These are phyloP conservation scores for Pantherophis vulpinus DNA, from an alignment of 2,797 vertebrate genomes.

Conservation along the genomic window DNA sequence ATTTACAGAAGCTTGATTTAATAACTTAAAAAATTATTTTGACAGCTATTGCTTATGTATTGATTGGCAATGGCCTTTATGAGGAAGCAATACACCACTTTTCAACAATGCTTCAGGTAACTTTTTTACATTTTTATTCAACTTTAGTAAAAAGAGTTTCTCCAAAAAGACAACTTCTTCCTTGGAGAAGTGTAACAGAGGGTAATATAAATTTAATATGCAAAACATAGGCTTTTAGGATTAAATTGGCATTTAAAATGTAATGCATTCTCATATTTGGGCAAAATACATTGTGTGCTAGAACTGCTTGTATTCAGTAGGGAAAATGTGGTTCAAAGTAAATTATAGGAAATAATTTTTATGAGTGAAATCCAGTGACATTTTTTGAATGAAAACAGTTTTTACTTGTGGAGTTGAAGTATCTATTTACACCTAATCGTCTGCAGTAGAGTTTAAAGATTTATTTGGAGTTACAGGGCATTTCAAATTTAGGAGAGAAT, in stretches of 20 bases:
- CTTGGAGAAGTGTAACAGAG: not conserved
- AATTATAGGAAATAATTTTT: not conserved
- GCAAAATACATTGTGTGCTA: not conserved
- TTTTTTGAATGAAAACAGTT: not conserved
- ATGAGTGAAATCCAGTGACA: not conserved
- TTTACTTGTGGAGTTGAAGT: not conserved
- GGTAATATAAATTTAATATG: not conserved
- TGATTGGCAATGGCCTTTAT: constrained; percentile 91
- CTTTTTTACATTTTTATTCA: constrained; percentile 14
- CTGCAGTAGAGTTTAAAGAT: not conserved
- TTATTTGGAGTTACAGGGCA: not conserved
- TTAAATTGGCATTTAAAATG: not conserved
- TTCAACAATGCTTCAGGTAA: constrained; percentile 94
- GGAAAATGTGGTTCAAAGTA: not conserved
- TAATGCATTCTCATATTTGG: not conserved
- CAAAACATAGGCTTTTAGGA: not conserved
- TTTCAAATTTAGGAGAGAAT: not conserved
- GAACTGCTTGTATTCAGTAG: not conserved
- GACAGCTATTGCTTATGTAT: constrained; percentile 91
- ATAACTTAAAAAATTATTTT: constrained; percentile 42
- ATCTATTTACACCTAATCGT: not conserved
- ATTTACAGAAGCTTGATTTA: not conserved
- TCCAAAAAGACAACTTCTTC: not conserved
- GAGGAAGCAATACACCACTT: constrained; percentile 97
- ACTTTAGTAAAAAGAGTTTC: not conserved